These are phyloP conservation scores for Lathamus discolor DNA, from an alignment of 2,113 vertebrate species.

Conservation along the genomic window DNA sequence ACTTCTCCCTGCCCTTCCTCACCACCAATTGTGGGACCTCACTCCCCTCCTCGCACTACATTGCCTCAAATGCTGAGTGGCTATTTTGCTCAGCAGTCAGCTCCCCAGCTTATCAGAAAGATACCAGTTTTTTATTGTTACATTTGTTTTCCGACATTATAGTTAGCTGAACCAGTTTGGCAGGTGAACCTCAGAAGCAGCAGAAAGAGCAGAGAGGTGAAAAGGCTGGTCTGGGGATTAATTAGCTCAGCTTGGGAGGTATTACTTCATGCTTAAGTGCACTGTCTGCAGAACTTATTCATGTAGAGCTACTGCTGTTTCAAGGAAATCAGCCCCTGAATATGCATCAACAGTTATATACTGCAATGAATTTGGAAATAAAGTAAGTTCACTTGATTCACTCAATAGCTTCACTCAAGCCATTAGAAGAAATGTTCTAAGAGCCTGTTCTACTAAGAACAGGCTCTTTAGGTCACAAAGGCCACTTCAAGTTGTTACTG, in stretches of 20 bases:
- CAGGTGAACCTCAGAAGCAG: not conserved
- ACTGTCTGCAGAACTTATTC: not conserved
- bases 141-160: not conserved
- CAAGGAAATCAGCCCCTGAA: not conserved
- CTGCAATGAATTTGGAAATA: not conserved
- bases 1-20: not conserved
- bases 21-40: fast-evolving
- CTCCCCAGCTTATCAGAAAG: not conserved
- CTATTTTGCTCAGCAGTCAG: not conserved
- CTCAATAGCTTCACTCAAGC: not conserved
- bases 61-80: not conserved
- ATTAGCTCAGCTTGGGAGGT: not conserved
- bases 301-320: not conserved
- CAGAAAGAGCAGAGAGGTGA: not conserved
- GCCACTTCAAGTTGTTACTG: not conserved
- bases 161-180: not conserved
- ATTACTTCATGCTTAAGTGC: not conserved
- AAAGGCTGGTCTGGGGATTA: not conserved
- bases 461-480: not conserved
- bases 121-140: not conserved
- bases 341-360: not conserved
- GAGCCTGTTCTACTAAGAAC: not conserved
- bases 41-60: fast-evolving
- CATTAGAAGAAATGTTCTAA: not conserved
- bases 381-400: not conserved